These are phyloP conservation scores for Drosophila mercatorum DNA, from an alignment of 2,888 invertebrate genomes.

Conservation along the genomic window DNA sequence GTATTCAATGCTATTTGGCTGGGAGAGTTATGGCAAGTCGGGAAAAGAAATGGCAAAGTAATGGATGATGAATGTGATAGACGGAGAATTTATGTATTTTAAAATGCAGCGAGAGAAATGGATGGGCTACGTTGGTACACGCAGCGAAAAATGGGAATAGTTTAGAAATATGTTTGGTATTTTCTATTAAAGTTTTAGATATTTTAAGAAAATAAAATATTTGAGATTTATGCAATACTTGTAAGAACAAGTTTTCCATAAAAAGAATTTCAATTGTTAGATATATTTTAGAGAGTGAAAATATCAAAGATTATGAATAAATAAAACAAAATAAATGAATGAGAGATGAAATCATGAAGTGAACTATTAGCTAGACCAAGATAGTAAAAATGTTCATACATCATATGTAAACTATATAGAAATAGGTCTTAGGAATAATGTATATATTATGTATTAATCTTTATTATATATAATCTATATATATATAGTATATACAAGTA, in stretches of 20 bases:
- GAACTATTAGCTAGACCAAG: not conserved
- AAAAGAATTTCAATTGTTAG: not conserved
- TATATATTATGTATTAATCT: no score
- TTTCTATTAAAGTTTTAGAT: not conserved
- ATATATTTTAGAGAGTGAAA: no score
- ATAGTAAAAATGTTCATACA: not conserved
- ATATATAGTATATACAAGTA: no score
- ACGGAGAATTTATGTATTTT: slow-evolving; percentile 10
- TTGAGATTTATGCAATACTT: not conserved
- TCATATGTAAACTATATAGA: not conserved
- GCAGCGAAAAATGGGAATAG: not conserved
- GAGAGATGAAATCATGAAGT: not conserved
- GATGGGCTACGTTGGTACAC: no score
- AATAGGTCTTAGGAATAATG: not conserved
- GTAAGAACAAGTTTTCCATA: not conserved
- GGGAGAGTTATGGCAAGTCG: not conserved
- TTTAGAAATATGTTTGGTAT: not conserved
- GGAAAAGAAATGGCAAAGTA: not conserved
- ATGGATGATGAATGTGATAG: slow-evolving; percentile 13
- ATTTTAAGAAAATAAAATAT: not conserved
- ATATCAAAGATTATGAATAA: no score
- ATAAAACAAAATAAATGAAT: no score
- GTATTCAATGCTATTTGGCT: slow-evolving; percentile 6
- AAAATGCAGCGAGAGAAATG: not conserved
- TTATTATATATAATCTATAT: no score